Evolutionary conservation across 2,888 invertebrate species (phyloP), one percentile per base, ranked within the genome.

Genomic region (Phyllotreta striolata): DNA sequence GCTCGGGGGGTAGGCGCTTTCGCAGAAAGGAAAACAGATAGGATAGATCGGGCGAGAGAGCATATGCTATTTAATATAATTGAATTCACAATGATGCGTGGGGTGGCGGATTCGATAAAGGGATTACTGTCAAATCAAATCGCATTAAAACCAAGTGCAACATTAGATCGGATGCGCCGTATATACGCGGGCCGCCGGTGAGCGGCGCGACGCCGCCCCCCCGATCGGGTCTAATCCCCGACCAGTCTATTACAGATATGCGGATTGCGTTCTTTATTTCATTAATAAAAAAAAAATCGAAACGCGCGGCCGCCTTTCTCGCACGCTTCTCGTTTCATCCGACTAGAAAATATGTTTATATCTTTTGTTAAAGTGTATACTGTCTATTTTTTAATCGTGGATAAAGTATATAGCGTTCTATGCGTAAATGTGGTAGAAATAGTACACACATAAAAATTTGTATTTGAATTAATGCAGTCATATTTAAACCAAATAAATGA

Each of bases 61-160:
- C 82, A 82, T 82, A 82, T 82, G 82, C 81, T 81, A 81, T 81
- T 81, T 81, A 81, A 81, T 81, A 81, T 81, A 81, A 82, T 82
- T 82, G 80, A 81, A 81, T 81, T 79, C 77, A 73, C 75, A 75
- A 77, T 79, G 78, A 78, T 78, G 80, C 78, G 81, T 80, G 76
- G 82, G 82, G 81, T 82, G 82, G 81, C 80, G 77, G 76, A 80
- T 78, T 80, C 81, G 82, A 82, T 82, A 82, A 82, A 79, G 79
- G 81, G 82, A 82, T 82, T 82, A 82, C 80, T 81, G 82, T 82
- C 82, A 82, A 82, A 82, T 82, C 82, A 81, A 82, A 82, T 82
- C 81, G 81, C 74, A 82, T 82, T 82, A 82, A 49, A 78, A 78
- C 74, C 76, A 72, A 72, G 76, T 79, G 79, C 77, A 77, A 74